Evolutionary conservation across 2,797 vertebrate genomes (phyloP), one percentile per base, ranked within the genome.

Genomic region (Sebastes matsubarae): DNA sequence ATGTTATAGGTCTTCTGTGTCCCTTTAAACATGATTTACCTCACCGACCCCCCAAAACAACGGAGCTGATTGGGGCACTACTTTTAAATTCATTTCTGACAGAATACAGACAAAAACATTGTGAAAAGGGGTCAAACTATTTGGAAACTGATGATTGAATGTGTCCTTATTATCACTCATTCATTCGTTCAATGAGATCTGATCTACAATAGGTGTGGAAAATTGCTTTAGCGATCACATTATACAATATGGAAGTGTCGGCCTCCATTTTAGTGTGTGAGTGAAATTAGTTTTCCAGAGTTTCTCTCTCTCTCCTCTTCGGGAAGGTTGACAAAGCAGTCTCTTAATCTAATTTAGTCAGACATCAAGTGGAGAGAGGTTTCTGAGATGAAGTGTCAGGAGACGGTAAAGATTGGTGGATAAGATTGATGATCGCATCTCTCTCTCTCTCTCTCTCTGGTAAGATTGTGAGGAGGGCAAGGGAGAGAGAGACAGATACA

Each of bases 311-410:
- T 57, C 42, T 73, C 70, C 82, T 57, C 61, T 81, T 86, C 82
- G 58, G 77, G 50, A 80, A 84, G 60, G 80, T 89, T 87, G 85
- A 87, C 85, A 87, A 89, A 88, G 82, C 78, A 84, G 82, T 80
- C 34, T 76, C 89, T 89, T 90, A 87, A 91, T 91, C 76, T 85
- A 89, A 89, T 91, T 88, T 82, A 87, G 83, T 80, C 72, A 76
- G 72, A 86, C 87, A 81, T 88, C 76, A 81, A 85, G 79, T 85
- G 68, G 75, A 67, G 57, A 84, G 75, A 55, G 77, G n/a, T 69
- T 87, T 92, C 73, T 87, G 68, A 79, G 75, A 90, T 87, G 74
- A 89, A 86, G 79, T 90, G 88, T 88, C 61, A 27, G 79, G 81
- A 89, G 88, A 86, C 77, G 52, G 77, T 79, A 76, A 89, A 88